Evolutionary conservation across 2,888 invertebrate species (phyloP), one percentile per base, ranked within the genome.

Genomic region (Cremastinae sp.): DNA sequence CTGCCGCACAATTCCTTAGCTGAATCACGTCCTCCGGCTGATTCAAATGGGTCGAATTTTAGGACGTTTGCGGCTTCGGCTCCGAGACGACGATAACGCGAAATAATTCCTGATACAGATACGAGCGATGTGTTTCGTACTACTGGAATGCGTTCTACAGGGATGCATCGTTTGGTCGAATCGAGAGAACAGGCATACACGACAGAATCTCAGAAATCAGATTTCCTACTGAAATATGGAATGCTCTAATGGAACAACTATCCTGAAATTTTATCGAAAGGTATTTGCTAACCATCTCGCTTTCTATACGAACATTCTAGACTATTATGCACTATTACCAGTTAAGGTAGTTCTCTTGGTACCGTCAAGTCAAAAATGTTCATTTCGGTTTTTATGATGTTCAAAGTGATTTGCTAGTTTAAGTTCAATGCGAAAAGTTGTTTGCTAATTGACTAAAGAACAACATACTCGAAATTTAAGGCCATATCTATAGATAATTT

Each of bases 211-310:
- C 10, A 45, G 59, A 65, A 28, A 65, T 12, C 65, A 66, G 65
- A 65, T 71, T 70, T 71, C 75, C 75, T 43, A 18, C 54, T 47
- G 56, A 38, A 49, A 56, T 56, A 56, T 45, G 49, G 47, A 28
- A 64, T 12, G 62, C 41, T 56, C 28, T 28, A n/a, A 2, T 28
- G 22, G 70, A 65, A 75, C 71, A 75, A 66, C 75, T 47, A 20
- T 66, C 54, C 65, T 56, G 54, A 75, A 75, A 71, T 71, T 71
- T 71, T 70, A 65, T 59, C 65, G 20, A 14, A 28, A 41, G 16
- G n/a, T 10, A 51, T 22, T 22, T 0, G 5, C 49, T 51, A 20
- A 9, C 8, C 22, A 28, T 43, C 41, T 16, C 41, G 7, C 7
- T 14, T 54, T 14, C 8, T n/a, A 2, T 53, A 64, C 10, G 43